These are phyloP conservation scores for Atrina japonica DNA, from an alignment of 2,888 invertebrate species.

Conservation along the genomic window DNA sequence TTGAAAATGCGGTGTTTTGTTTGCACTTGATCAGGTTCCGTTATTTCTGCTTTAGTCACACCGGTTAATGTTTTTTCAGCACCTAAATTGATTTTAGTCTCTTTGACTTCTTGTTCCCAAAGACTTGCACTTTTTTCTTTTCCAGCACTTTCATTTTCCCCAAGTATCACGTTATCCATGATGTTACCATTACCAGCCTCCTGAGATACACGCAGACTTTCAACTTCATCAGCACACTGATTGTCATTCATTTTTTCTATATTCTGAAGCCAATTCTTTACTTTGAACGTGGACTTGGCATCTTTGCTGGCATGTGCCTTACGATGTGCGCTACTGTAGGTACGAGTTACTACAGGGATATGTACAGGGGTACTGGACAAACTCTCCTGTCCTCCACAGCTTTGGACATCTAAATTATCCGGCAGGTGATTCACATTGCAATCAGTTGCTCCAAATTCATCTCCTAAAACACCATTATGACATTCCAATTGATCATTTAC, in stretches of 20 bases:
- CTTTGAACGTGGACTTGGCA: background rate
- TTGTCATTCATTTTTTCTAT: background rate
- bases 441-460: no score
- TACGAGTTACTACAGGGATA: background rate
- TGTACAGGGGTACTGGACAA: background rate
- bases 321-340: conserved; percentile 2
- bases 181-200: background rate
- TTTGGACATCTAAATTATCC: no score
- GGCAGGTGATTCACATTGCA: no score
- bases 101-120: background rate
- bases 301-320: background rate
- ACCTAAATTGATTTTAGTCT: no score
- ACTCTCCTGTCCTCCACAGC: no score
- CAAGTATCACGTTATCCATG: background rate
- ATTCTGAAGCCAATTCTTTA: conserved; percentile 1
- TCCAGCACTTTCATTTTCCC: background rate
- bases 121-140: background rate
- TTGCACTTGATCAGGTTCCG: background rate
- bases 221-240: background rate
- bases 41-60: no score
- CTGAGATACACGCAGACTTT: background rate
- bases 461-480: no score
- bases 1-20: conserved; percentile 9
- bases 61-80: no score
- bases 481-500: no score